Base-by-base conservation (phyloP, 2,888 invertebrate species). In the Phaonia tiefii region DNA sequence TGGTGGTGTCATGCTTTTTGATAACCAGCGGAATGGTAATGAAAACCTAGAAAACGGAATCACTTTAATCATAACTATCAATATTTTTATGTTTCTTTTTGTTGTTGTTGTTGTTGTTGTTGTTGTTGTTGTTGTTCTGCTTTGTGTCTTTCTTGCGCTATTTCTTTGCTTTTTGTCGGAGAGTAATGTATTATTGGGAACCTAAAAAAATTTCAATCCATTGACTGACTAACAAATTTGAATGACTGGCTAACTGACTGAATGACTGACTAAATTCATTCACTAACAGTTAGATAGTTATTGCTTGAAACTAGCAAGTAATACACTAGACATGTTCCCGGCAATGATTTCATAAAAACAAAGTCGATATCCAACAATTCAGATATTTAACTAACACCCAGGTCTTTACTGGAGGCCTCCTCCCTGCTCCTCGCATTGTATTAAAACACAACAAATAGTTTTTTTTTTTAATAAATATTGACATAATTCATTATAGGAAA, bases 31-130 rank as follows among this genome's bases (percentile, higher is more conserved):
- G 72, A 31, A 66, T 75, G 54, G 54, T 63, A 75, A 39, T 69
- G 46, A 80, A 73, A 67, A 67, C 49, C 25, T 10, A 15, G 17
- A 39, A 39, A 39, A 15, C 39, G 22, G 63, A 77, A 58, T 39
- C 58, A 22, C 42, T 80, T 76, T 44, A 73, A 70, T 65, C 69
- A 73, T 69, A 76, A 76, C 37, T 72, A 63, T 63, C 10, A 63
- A 22, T 42, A n/a, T 37, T 60, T n/a, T 37, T 58, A 15, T 31
- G 15, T 49, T n/a, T 49, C 15, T 49, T 11, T 15, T 39, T 39
- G 39, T 39, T 39, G 39, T 39, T 39, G 39, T 39, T 39, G 39
- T 39, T 39, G 39, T 39, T 39, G 39, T n/a, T n/a, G n/a, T n/a
- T n/a, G n/a, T n/a, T n/a, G n/a, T n/a, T n/a, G n/a, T n/a, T n/a